Percentiles rank a stretch among this genome's conserved stretches.
Evolutionary conservation across 2,797 vertebrate genomes (phyloP).

Genomic region (Vespertilio murinus): DNA sequence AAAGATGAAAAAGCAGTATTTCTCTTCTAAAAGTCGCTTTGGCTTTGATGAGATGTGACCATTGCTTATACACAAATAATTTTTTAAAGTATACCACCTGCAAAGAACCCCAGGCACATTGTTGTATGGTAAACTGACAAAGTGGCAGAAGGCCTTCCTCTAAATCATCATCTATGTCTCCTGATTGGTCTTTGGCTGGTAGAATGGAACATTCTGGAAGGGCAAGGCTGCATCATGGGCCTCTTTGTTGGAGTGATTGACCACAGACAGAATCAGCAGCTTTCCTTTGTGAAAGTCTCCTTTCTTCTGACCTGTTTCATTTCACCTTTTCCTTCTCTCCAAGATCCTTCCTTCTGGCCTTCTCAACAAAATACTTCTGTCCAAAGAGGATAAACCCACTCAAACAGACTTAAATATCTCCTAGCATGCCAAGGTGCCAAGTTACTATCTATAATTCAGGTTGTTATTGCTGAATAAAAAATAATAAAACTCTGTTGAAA

Average conservation of each 20-base stretch:
- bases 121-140: slow-evolving; percentile 43
- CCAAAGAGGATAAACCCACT: not conserved
- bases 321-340: not conserved
- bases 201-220: not conserved
- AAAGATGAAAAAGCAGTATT: not conserved
- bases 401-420: not conserved
- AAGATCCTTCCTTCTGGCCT: slow-evolving; percentile 7
- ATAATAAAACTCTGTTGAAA: not conserved
- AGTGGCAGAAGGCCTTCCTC: not conserved
- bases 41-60: not conserved
- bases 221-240: not conserved
- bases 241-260: slow-evolving; percentile 53
- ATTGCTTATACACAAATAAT: not conserved
- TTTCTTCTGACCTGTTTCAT: slow-evolving; percentile 55
- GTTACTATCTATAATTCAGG: not conserved
- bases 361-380: not conserved
- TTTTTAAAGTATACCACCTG: not conserved
- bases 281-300: slow-evolving; percentile 11
- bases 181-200: not conserved
- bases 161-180: slow-evolving; percentile 58
- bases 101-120: not conserved
- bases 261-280: not conserved
- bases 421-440: not conserved
- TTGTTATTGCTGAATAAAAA: not conserved
- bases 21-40: not conserved